Evolutionary conservation across 2,113 vertebrate species (phyloP).

Genomic region (Xiphophorus maculatus): DNA sequence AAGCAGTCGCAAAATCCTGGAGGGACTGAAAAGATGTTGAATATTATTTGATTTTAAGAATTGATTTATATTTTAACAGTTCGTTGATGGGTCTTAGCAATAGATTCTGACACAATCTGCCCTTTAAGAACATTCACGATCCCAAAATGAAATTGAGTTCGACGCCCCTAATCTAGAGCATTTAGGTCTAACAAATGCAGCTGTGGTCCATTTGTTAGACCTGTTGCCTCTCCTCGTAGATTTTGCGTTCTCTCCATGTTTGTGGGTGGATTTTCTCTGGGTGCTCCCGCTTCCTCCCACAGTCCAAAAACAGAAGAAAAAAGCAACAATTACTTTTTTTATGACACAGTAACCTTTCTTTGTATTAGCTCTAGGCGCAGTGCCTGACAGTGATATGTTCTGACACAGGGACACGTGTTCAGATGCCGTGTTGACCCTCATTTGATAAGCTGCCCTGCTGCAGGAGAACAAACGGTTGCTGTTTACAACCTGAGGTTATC

Average conservation of each 20-base stretch:
- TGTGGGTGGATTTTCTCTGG: too few species aligned
- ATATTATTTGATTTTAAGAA: too few species aligned
- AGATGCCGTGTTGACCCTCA: slow-evolving; percentile 42
- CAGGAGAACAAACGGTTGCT: slow-evolving; percentile 5
- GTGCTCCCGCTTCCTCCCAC: neutral
- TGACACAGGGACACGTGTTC: slow-evolving; percentile 11
- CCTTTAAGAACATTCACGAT: too few species aligned
- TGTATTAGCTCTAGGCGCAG: neutral
- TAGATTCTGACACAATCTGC: too few species aligned
- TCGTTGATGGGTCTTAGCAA: too few species aligned
- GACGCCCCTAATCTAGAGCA: neutral
- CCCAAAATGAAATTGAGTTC: too few species aligned
- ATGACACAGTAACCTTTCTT: too few species aligned
- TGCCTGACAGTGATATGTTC: slow-evolving; percentile 17
- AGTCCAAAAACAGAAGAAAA: neutral
- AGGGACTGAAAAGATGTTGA: too few species aligned
- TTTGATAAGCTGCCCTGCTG: slow-evolving; percentile 41
- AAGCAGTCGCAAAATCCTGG: too few species aligned
- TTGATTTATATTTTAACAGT: too few species aligned
- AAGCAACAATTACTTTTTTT: too few species aligned
- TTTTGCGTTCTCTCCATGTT: neutral
- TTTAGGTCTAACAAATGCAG: neutral
- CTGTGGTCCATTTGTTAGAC: too few species aligned
- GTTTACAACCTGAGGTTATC: slow-evolving; percentile 69
- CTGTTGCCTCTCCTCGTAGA: neutral